These are phyloP conservation scores for Ibycter americanus DNA, from an alignment of 2,797 vertebrate genomes.

Conservation along the genomic window DNA sequence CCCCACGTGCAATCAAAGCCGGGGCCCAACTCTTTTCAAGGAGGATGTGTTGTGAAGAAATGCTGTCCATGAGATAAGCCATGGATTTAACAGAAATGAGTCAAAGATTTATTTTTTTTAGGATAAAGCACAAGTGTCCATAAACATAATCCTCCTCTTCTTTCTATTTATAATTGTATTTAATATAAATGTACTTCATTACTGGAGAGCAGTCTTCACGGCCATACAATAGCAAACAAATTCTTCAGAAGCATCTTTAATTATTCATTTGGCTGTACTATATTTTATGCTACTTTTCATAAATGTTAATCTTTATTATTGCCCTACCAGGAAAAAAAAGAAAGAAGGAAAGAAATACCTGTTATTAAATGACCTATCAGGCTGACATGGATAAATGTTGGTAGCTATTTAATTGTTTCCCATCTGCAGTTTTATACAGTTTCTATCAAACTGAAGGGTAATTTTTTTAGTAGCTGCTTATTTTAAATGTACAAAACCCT, in stretches of 20 bases:
- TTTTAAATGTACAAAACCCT: slow-evolving; percentile 95
- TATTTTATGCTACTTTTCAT: slow-evolving; percentile 80
- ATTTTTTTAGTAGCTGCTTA: slow-evolving; percentile 87
- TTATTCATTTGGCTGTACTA: slow-evolving; percentile 78
- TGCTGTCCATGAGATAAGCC: not conserved
- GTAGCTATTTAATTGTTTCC: slow-evolving; percentile 81
- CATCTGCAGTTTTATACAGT: slow-evolving; percentile 81
- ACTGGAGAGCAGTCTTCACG: slow-evolving; percentile 49
- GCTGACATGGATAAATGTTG: slow-evolving; percentile 73
- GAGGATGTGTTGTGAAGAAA: not conserved
- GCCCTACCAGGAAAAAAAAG: slow-evolving; percentile 28
- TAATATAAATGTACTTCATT: slow-evolving; percentile 73
- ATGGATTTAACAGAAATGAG: not conserved
- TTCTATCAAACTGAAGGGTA: slow-evolving; percentile 82
- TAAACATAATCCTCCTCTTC: slow-evolving; percentile 56
- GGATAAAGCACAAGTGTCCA: slow-evolving; percentile 62
- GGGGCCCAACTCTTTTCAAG: not conserved
- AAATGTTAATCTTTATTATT: slow-evolving; percentile 83
- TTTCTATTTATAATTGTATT: slow-evolving; percentile 68
- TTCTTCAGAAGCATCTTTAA: slow-evolving; percentile 79
- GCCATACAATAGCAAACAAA: slow-evolving; percentile 71
- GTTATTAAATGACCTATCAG: slow-evolving; percentile 80
- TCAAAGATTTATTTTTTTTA: not conserved
- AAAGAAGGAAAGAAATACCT: slow-evolving; percentile 68
- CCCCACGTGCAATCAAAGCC: not conserved